A percentile compares a stretch with the other conserved stretches of the same genome.
Conservation (phyloP, 2,888 invertebrate genomes). For the Dilophus febrilis region DNA sequence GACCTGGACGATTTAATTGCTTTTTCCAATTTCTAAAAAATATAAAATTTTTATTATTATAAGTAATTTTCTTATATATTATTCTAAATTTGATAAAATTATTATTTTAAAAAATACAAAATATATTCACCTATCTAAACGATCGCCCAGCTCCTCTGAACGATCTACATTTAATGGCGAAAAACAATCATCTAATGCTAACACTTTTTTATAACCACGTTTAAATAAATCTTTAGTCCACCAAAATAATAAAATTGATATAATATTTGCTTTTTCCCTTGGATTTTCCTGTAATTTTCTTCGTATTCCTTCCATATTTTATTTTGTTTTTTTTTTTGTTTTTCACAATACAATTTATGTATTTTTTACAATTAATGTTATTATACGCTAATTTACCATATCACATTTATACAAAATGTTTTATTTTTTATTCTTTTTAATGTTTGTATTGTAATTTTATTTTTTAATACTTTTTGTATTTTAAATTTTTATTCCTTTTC, state of each 20-base stretch:
- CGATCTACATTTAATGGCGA: constrained; percentile 31
- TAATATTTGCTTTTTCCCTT: constrained; percentile 27
- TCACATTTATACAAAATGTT: too few species aligned
- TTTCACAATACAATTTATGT: too few species aligned
- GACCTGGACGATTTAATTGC: constrained; percentile 8
- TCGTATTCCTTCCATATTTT: constrained; percentile 1
- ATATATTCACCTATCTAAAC: constrained; percentile 31
- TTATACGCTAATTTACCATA: too few species aligned
- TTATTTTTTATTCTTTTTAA: too few species aligned
- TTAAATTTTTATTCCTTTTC: too few species aligned
- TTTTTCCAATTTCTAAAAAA: constrained; percentile 11
- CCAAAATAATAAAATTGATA: constrained; percentile 33
- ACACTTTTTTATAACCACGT: constrained; percentile 30
- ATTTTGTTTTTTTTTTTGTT: too few species aligned
- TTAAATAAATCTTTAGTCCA: constrained; percentile 36
- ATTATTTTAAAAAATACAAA: constrained; percentile 6
- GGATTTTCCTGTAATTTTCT: constrained; percentile 23
- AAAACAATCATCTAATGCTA: constrained; percentile 33
- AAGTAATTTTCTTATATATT: too few species aligned
- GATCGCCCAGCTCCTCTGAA: constrained; percentile 31
- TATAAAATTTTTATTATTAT: too few species aligned
- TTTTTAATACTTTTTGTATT: too few species aligned
- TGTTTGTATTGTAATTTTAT: too few species aligned
- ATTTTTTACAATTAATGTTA: too few species aligned
- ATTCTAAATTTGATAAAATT: too few species aligned